Evolutionary conservation across 2,888 invertebrate species (phyloP), one percentile per base, ranked within the genome.

Genomic region (Limenitis camilla): DNA sequence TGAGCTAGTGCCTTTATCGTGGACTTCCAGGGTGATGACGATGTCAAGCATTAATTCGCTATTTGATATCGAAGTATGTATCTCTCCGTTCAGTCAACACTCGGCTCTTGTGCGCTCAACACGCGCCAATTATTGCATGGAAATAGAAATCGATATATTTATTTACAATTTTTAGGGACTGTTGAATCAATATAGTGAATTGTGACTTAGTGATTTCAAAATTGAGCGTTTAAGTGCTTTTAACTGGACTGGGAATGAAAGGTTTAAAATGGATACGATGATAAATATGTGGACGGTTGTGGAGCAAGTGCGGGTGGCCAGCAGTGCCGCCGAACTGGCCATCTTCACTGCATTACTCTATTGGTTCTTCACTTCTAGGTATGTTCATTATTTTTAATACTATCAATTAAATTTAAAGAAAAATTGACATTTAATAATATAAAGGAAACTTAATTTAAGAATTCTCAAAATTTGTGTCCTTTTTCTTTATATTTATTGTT

Each of bases 361-460:
- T 78, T 91, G 90, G 86, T 89, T 90, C 78, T 90, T 90, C 75
- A 90, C 89, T 47, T 87, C 88, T 63, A 90, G 90, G 90, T 90
- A 76, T 45, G 81, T 78, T 60, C 30, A 44, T 44, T 28, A 50
- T 45, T 36, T 56, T 11, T 45, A 19, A 43, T 52, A 50, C 32
- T 27, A 31, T 6, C 5, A 29, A n/a, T 4, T 32, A 33, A 29
- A 7, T 35, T 2, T 5, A 2, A 40, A 6, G n/a, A 40, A 11
- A 5, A 8, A 30, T 41, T 41, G 10, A 6, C 31, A 11, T 40
- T n/a, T n/a, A n/a, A n/a, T n/a, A n/a, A n/a, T n/a, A n/a, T n/a
- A n/a, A n/a, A n/a, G n/a, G n/a, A n/a, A n/a, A n/a, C n/a, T n/a
- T n/a, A n/a, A n/a, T n/a, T n/a, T n/a, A n/a, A n/a, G n/a, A n/a